Base-by-base conservation (phyloP, 2,113 vertebrate species). In the Calidris pygmaea region DNA sequence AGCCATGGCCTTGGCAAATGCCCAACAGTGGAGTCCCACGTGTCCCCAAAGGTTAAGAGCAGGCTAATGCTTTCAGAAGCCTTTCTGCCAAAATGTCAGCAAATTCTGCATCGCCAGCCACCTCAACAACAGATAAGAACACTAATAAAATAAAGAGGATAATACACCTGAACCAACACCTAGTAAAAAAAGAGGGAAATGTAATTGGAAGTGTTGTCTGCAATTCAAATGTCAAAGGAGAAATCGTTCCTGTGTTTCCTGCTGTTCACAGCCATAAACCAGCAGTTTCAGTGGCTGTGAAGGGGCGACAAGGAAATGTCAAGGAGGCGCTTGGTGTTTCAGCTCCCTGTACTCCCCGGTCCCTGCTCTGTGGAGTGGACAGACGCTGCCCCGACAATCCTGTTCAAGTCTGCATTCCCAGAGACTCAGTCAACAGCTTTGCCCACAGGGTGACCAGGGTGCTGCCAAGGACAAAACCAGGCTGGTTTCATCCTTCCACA, bases 191-290 rank as follows among this genome's bases (percentile, higher is more conserved):
- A 63, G 30, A 32, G 30, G n/a, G 48, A 71, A 72, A 75, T 71
- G 68, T 90, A 92, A 89, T 81, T 89, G 88, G 78, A 89, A 92
- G 35, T 10, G 30, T 52, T 58, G 62, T 18, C 92, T 90, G 47
- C 39, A 90, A 93, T 92, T 96, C 86, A 86, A 94, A 93, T 52
- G 37, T 87, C 90, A 94, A 81, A 81, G 80, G 68, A 90, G 45
- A 76, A 90, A 74, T 50, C 1, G 2, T 43, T 73, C n/a, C 39
- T 3, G 3, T 9, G 72, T 47, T 93, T 79, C 90, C 90, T 85
- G 85, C 87, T 77, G 75, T 21, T 74, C 76, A 15, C 73, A 66
- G 72, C 82, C 34, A 63, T 32, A 43, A 87, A 55, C 22, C 50
- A 89, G 43, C 56, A 50, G 27, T 39, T 66, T 50, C 3, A 0